Evolutionary conservation across 2,888 invertebrate species (phyloP).

Genomic region (Arge pagana): DNA sequence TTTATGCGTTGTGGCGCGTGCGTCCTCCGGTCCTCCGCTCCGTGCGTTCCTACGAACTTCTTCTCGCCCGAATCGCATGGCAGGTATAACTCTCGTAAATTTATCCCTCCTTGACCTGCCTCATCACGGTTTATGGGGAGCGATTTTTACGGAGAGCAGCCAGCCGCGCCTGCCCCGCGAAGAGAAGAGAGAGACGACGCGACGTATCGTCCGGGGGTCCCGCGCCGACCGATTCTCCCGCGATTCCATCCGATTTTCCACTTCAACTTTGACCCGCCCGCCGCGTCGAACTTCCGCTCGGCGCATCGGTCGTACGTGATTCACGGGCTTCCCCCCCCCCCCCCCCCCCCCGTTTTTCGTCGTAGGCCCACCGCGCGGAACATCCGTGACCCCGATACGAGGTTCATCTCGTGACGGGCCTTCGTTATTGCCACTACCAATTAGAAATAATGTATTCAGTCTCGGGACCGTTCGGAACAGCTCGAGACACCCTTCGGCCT

Average conservation of each 20-base stretch:
- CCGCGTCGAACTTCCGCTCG: no score
- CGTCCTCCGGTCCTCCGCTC: constrained; percentile 8
- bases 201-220: constrained; percentile 31
- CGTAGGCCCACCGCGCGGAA: no score
- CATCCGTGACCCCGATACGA: no score
- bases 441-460: constrained; percentile 21
- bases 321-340: no score
- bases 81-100: constrained; percentile 44
- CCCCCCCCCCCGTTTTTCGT: no score
- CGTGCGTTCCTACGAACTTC: constrained; percentile 1
- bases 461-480: constrained; percentile 1
- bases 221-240: constrained; percentile 25
- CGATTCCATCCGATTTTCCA: constrained; percentile 10
- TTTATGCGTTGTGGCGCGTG: constrained; percentile 49
- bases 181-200: no score
- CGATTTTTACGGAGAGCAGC: no score
- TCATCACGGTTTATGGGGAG: no score
- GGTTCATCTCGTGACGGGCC: constrained; percentile 7
- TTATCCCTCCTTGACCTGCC: no score
- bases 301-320: no score
- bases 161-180: no score
- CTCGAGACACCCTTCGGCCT: constrained; percentile 6
- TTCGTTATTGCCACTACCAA: constrained; percentile 7
- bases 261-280: constrained; percentile 15
- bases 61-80: constrained; percentile 30